These are phyloP conservation scores for Australoheros facetus DNA, from an alignment of 2,797 vertebrate genomes.

Conservation along the genomic window DNA sequence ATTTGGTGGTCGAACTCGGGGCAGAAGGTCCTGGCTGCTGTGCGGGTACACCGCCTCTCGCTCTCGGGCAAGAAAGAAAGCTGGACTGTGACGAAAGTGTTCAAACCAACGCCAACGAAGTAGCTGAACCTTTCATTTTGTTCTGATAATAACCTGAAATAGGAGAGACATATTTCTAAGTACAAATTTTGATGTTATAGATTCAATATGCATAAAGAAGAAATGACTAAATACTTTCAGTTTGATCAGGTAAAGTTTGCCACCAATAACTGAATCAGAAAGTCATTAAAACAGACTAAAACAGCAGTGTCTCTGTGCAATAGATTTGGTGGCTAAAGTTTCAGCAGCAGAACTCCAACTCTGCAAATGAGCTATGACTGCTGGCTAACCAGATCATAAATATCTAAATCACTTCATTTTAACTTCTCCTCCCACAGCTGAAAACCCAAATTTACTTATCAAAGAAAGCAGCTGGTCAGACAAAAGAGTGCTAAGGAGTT, in stretches of 20 bases:
- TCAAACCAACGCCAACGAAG: slow-evolving; percentile 85
- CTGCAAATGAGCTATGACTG: too few relatives aligned
- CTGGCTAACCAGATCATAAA: too few relatives aligned
- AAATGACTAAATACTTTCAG: background rate
- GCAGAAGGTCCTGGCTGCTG: slow-evolving; percentile 86
- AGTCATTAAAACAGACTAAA: background rate
- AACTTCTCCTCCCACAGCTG: background rate
- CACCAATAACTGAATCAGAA: background rate
- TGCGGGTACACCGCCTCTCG: slow-evolving; percentile 77
- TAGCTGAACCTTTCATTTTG: slow-evolving; percentile 80
- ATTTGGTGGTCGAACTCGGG: slow-evolving; percentile 88
- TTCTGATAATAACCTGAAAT: slow-evolving; percentile 82
- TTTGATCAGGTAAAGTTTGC: background rate
- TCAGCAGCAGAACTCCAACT: too few relatives aligned
- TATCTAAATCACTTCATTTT: too few relatives aligned
- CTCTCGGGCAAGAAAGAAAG: slow-evolving; percentile 86
- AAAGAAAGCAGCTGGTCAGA: background rate
- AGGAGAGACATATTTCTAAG: background rate
- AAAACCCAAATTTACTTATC: background rate
- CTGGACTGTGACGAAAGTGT: slow-evolving; percentile 83
- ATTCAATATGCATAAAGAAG: background rate
- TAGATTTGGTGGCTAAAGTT: background rate
- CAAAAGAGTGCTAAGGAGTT: background rate
- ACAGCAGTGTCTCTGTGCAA: background rate
- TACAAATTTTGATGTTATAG: background rate